Percentiles rank a stretch among this genome's conserved stretches.
Evolutionary conservation across 2,888 invertebrate species (phyloP).

Genomic region (Stenichneumon culpator): DNA sequence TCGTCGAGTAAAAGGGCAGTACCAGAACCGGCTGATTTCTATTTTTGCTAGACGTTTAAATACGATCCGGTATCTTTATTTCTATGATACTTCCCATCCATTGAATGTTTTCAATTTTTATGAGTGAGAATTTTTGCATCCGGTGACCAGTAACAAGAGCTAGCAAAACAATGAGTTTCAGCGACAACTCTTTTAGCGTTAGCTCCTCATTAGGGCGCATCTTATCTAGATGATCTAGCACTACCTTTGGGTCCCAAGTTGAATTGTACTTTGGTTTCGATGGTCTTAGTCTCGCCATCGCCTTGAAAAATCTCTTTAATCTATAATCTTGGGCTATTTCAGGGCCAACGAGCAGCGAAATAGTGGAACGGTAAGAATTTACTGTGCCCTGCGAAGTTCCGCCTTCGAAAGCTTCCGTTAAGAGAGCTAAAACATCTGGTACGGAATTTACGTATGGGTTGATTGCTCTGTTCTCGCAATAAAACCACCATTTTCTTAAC

Average conservation of each 20-base stretch:
- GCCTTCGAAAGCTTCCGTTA: slow-evolving; percentile 45
- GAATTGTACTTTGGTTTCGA: slow-evolving; percentile 64
- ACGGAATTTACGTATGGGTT: slow-evolving; percentile 34
- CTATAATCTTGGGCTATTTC: slow-evolving; percentile 45
- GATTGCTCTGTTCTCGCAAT: slow-evolving; percentile 22
- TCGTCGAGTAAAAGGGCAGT: slow-evolving; percentile 51
- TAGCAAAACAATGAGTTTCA: slow-evolving; percentile 61
- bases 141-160: slow-evolving; percentile 49
- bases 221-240: slow-evolving; percentile 59
- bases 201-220: slow-evolving; percentile 30
- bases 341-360: slow-evolving; percentile 56
- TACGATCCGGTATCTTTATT: slow-evolving; percentile 56
- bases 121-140: slow-evolving; percentile 30
- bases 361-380: slow-evolving; percentile 53
- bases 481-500: slow-evolving; percentile 51
- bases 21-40: slow-evolving; percentile 53
- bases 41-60: slow-evolving; percentile 44
- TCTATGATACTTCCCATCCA: slow-evolving; percentile 24
- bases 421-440: slow-evolving; percentile 41
- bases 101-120: slow-evolving; percentile 33
- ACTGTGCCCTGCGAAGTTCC: slow-evolving; percentile 47
- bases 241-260: slow-evolving; percentile 69
- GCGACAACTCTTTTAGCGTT: slow-evolving; percentile 24
- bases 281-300: slow-evolving; percentile 12
- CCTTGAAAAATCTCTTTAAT: slow-evolving; percentile 39